Evolutionary conservation across 1,140 invertebrate species (phyloP).

Genomic region (Hyphantria cunea): DNA sequence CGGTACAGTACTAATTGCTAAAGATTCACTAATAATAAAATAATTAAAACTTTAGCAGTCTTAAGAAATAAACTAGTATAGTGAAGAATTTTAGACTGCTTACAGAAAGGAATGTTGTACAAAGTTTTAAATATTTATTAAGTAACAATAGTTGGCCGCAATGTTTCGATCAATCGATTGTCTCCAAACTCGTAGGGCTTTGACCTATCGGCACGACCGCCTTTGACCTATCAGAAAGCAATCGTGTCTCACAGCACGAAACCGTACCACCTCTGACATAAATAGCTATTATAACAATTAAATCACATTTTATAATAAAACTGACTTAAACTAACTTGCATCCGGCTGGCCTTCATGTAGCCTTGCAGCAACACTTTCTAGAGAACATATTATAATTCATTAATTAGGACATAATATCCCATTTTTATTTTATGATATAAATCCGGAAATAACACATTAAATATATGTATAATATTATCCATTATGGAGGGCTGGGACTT

Average conservation of each 20-base stretch:
- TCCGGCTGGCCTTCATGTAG: constrained; percentile 58
- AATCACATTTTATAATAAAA: constrained; percentile 21
- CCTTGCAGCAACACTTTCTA: constrained; percentile 62
- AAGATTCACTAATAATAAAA: too few species aligned
- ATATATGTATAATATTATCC: too few species aligned
- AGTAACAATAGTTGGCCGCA: too few species aligned
- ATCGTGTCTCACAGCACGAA: neutral
- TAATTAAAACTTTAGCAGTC: too few species aligned
- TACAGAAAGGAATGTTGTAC: too few species aligned
- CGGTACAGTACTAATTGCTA: too few species aligned
- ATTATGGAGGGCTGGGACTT: too few species aligned
- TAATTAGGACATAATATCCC: constrained; percentile 6
- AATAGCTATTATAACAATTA: constrained; percentile 8
- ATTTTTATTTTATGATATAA: too few species aligned
- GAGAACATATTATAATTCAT: constrained; percentile 26
- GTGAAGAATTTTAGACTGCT: too few species aligned
- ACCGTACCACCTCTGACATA: neutral
- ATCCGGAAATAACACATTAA: too few species aligned
- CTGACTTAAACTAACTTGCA: constrained; percentile 14
- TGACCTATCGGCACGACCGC: neutral
- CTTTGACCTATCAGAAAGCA: neutral
- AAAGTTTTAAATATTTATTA: too few species aligned
- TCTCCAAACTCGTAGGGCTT: neutral
- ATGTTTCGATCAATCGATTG: neutral
- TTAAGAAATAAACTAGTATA: too few species aligned